Evolutionary conservation across 2,797 vertebrate genomes (phyloP).

Genomic region (Lemur catta): DNA sequence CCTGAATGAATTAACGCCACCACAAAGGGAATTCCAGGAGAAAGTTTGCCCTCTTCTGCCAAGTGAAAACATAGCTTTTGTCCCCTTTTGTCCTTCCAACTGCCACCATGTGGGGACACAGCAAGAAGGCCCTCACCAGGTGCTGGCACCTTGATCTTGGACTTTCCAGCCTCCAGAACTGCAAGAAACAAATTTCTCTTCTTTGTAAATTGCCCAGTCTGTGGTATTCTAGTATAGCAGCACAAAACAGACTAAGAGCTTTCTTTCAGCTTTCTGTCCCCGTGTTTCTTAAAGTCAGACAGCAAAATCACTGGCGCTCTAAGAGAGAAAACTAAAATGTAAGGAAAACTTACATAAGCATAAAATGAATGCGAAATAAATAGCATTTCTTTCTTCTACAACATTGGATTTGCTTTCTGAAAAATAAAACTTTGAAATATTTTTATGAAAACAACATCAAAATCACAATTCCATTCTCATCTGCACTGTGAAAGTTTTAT

Average conservation of each 20-base stretch:
- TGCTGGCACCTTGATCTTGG: too few species aligned
- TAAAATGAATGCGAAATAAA: neutral
- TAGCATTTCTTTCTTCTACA: neutral
- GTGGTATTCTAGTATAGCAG: neutral
- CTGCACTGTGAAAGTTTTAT: neutral
- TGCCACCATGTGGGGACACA: neutral
- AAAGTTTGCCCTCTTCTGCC: neutral
- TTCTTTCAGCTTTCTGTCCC: neutral
- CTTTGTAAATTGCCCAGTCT: neutral
- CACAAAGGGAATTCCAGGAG: too few species aligned
- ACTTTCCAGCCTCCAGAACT: neutral
- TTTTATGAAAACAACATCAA: neutral
- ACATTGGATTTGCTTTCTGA: neutral
- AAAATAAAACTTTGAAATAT: neutral
- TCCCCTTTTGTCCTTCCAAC: neutral
- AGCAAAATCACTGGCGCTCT: neutral
- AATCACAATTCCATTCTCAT: neutral
- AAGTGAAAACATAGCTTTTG: neutral
- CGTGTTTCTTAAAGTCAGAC: neutral
- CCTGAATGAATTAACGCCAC: neutral
- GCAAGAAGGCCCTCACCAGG: neutral
- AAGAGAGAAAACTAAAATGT: neutral
- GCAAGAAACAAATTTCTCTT: neutral
- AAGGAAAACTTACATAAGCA: neutral
- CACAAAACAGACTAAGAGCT: neutral